Evolutionary conservation across 2,113 vertebrate genomes (phyloP).

Genomic region (Fulica atra): DNA sequence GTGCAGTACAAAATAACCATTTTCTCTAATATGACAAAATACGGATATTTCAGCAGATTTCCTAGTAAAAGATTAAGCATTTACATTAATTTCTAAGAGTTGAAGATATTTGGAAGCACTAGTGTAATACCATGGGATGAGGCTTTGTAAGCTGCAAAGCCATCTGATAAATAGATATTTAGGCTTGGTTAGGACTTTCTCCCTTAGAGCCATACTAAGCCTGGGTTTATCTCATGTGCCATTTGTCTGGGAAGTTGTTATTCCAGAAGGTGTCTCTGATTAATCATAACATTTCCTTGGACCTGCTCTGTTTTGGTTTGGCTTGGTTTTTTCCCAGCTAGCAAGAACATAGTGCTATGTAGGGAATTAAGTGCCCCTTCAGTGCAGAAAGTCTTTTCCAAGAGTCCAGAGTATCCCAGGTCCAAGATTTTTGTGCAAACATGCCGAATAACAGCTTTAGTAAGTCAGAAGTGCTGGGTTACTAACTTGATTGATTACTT

Average conservation of each 20-base stretch:
- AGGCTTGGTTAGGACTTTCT: neutral
- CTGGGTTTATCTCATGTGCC: conserved; percentile 17
- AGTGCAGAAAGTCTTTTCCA: neutral
- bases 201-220: neutral
- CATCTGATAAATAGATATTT: neutral
- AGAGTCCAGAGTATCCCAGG: neutral
- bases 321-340: neutral
- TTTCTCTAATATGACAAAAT: neutral
- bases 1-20: neutral
- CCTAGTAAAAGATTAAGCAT: neutral
- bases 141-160: neutral
- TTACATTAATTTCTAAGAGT: neutral
- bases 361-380: neutral
- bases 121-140: neutral
- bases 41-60: neutral
- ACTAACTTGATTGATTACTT: conserved; percentile 40
- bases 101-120: neutral
- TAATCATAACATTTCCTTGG: conserved; percentile 24
- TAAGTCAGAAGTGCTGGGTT: neutral
- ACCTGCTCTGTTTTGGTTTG: neutral
- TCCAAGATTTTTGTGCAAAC: neutral
- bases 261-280: conserved; percentile 24
- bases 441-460: neutral
- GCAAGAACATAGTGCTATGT: neutral
- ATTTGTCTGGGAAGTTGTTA: conserved; percentile 39